phyloP scores from a whole-genome alignment of 2,113 vertebrate species.

The Regulus satrapa region DNA sequence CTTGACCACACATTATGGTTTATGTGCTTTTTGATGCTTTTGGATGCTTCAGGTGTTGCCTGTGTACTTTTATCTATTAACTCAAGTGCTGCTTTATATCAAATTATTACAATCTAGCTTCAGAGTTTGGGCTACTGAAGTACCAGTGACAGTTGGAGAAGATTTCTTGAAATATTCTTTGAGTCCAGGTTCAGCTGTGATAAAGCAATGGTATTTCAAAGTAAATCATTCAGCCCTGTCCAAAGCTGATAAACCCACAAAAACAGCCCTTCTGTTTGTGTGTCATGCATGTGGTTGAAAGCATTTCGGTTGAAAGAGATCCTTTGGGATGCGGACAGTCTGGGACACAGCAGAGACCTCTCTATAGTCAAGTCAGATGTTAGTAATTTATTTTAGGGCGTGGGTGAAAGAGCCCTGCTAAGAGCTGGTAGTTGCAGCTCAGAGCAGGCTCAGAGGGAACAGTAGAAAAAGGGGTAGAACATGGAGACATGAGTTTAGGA shows the following conservation, averaged over 20 bases:
- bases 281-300: rapidly evolving
- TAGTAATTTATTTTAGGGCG: too few species aligned
- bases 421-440: too few species aligned
- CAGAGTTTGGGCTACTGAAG: not conserved
- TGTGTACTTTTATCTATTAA: not conserved
- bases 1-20: not conserved
- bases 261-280: not conserved
- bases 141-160: not conserved
- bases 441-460: too few species aligned
- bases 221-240: not conserved
- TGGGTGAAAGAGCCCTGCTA: too few species aligned
- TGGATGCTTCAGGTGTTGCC: not conserved
- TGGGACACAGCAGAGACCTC: too few species aligned
- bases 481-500: too few species aligned
- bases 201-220: not conserved
- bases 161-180: not conserved
- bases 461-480: too few species aligned
- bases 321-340: too few species aligned
- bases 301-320: too few species aligned
- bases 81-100: not conserved
- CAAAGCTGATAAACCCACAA: not conserved
- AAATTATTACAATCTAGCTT: not conserved
- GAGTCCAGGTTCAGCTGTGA: not conserved
- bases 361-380: too few species aligned
- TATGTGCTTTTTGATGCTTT: not conserved